Base-by-base conservation (phyloP, 2,113 vertebrate species). In the Nicator chloris region DNA sequence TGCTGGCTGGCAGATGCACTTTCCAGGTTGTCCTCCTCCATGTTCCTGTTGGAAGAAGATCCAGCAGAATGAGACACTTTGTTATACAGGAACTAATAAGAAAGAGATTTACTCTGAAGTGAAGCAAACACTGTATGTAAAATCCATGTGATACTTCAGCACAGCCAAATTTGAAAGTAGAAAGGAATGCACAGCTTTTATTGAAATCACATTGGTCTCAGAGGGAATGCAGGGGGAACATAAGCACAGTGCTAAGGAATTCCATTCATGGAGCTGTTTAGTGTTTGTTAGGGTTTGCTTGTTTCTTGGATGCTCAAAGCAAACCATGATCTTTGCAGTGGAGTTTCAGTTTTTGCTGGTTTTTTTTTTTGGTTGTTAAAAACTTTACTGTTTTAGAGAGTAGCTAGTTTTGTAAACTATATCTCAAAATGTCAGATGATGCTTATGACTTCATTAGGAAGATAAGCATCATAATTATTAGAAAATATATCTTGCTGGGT, bases 231-330 rank as follows among this genome's bases (percentile, higher is more conserved):
- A 68, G 51, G 47, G 63, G 64, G 81, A 94, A 45, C 47, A 33
- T 63, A 92, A 88, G 85, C 71, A 33, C 56, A 88, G 45, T 1
- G 1, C 56, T 71, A 12, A 88, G 87, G 96, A 96, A 93, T 96
- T 93, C 94, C 93, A 90, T 96, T 93, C 90, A 86, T 88, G 92
- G 91, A 93, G 51, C 84, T 91, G 59, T 70, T 92, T 42, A 59
- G 1, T 5, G 6, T 77, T 94, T 71, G 42, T 83, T 85, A 77
- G 54, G n/a, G 37, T 93, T 92, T 73, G 65, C 77, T 87, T 95
- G 54, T 4, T 19, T 91, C 47, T 64, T 22, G 11, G 51, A 63
- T 68, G 47, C 44, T 95, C 50, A 90, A 27, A 88, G 39, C 59
- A 90, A 94, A 78, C 21, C 42, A 77, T 53, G 47, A 51, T 92